Evolutionary conservation across 2,797 vertebrate genomes (phyloP).

Genomic region (Melanotaenia boesemani): DNA sequence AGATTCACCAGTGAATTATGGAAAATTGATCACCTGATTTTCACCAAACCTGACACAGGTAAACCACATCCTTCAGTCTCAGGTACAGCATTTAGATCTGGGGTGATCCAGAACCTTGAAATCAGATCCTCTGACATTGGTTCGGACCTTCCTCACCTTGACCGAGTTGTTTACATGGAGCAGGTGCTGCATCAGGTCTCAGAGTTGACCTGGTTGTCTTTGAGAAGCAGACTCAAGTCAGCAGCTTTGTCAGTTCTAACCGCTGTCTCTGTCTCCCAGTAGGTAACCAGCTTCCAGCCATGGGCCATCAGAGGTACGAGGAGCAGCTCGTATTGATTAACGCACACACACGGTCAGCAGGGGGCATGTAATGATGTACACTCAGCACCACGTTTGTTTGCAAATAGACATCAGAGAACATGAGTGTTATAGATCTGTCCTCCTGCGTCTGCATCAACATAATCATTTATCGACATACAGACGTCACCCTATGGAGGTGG

Average conservation of each 20-base stretch:
- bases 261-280: conserved; percentile 79
- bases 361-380: background rate
- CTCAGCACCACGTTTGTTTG: conserved; percentile 47
- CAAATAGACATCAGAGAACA: conserved; percentile 32
- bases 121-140: too few species aligned
- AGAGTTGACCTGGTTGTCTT: too few species aligned
- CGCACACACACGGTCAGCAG: conserved; percentile 23
- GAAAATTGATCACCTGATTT: too few species aligned
- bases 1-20: too few species aligned
- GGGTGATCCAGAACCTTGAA: too few species aligned
- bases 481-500: background rate
- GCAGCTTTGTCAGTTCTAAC: conserved; percentile 9
- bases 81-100: too few species aligned
- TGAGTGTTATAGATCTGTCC: conserved; percentile 58
- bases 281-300: conserved; percentile 95
- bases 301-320: conserved; percentile 95
- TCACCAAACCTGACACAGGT: too few species aligned
- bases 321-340: conserved; percentile 61
- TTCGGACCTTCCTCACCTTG: too few species aligned
- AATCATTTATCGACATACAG: conserved; percentile 54
- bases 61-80: too few species aligned
- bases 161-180: too few species aligned
- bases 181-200: too few species aligned
- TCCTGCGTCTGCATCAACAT: conserved; percentile 39
- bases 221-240: too few species aligned